phyloP scores from a whole-genome alignment of 2,888 invertebrate species.

The Tetragnatha montana region DNA sequence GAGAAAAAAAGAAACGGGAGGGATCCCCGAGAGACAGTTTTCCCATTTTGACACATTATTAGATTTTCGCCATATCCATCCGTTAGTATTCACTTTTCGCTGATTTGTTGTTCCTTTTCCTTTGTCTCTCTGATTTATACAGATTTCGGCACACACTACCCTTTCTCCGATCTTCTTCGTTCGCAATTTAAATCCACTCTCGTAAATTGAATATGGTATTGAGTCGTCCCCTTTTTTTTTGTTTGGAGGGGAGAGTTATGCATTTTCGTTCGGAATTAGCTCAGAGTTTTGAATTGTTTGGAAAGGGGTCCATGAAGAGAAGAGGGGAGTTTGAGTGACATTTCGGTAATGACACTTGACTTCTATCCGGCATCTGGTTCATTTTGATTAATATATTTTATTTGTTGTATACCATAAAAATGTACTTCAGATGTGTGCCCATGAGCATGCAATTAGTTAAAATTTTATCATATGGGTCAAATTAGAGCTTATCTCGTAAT shows the following conservation, averaged over 20 bases:
- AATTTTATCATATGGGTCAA: no score
- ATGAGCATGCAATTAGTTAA: no score
- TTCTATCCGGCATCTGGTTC: no score
- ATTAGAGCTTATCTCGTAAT: no score
- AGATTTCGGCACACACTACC: background rate
- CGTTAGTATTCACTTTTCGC: background rate
- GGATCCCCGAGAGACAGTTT: background rate
- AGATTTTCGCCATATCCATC: background rate
- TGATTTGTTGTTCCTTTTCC: background rate
- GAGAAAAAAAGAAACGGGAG: background rate
- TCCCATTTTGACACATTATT: background rate
- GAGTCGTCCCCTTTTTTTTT: background rate
- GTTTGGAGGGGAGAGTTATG: background rate
- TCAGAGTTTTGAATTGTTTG: background rate
- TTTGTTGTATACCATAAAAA: no score
- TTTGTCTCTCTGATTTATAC: background rate
- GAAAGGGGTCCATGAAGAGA: background rate
- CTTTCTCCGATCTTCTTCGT: background rate
- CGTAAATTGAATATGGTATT: background rate
- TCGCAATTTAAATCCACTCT: conserved; percentile 1
- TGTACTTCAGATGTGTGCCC: no score
- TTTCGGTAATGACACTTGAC: no score
- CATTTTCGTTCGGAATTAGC: background rate
- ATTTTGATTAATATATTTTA: no score
- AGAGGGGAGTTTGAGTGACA: no score